A percentile compares a stretch with the other conserved stretches of the same genome.
phyloP scores from a whole-genome alignment of 92 coral and sea anemone species.

The Heteractis magnifica region DNA sequence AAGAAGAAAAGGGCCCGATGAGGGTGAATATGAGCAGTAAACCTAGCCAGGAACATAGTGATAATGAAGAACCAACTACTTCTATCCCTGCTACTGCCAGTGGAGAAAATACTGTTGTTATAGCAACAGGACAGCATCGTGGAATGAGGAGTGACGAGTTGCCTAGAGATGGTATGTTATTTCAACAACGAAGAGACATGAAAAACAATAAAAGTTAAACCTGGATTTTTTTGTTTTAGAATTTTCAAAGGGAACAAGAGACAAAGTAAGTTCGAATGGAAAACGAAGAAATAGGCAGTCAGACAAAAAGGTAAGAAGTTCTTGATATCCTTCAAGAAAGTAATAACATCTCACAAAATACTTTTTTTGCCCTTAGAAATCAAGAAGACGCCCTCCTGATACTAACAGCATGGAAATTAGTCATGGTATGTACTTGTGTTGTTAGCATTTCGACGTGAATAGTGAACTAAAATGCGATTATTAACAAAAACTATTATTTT shows the following conservation, averaged over 20 bases:
- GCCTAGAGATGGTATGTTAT: neutral
- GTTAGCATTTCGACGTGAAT: neutral
- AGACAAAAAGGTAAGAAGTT: neutral
- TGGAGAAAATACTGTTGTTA: constrained; percentile 15
- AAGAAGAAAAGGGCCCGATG: constrained; percentile 1
- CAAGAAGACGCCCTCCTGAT: neutral
- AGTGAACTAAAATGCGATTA: neutral
- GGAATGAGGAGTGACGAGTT: constrained; percentile 5
- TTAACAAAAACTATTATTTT: neutral
- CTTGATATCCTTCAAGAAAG: neutral
- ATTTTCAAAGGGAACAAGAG: neutral
- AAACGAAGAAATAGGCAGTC: constrained; percentile 18
- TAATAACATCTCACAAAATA: neutral
- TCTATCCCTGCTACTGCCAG: constrained; percentile 26
- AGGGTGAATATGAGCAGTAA: neutral
- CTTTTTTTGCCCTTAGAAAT: neutral
- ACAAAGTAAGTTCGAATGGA: neutral
- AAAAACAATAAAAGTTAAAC: neutral
- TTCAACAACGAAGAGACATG: neutral
- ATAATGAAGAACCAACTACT: constrained; percentile 8
- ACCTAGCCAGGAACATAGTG: constrained; percentile 16
- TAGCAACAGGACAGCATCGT: constrained; percentile 32
- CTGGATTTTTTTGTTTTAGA: neutral
- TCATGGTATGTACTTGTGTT: neutral
- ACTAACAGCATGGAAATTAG: neutral